A percentile compares a stretch with the other conserved stretches of the same genome.
These are phyloP conservation scores for Zootoca vivipara DNA, from an alignment of 2,113 vertebrate genomes.

Conservation along the genomic window DNA sequence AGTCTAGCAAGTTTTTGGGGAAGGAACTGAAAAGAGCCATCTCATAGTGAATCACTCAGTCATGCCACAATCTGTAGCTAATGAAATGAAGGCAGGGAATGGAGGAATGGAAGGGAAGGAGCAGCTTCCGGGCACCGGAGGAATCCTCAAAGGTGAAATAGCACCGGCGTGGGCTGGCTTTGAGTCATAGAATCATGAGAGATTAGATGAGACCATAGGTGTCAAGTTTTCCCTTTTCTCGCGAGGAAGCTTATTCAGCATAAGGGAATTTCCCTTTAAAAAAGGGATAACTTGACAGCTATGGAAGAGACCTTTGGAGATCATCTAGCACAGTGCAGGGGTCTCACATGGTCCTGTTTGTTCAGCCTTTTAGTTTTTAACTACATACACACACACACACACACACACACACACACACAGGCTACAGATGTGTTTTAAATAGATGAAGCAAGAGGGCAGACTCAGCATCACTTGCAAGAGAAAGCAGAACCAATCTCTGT, in stretches of 20 bases:
- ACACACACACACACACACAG: too few species aligned
- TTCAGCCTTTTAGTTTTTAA: background rate
- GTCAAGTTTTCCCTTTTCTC: too few species aligned
- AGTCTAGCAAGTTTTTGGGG: slow-evolving; percentile 46
- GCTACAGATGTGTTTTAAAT: background rate
- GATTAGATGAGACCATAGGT: too few species aligned
- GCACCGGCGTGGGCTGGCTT: background rate
- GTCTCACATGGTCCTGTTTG: background rate
- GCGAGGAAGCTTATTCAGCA: too few species aligned
- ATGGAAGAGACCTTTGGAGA: background rate
- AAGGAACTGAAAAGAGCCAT: slow-evolving; percentile 57
- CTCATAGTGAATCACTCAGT: slow-evolving; percentile 62
- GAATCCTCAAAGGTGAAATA: background rate
- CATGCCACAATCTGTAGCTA: slow-evolving; percentile 39
- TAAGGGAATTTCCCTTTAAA: too few species aligned
- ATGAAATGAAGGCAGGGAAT: background rate
- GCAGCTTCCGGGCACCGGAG: background rate
- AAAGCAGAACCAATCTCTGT: too few species aligned
- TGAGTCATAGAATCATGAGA: too few species aligned
- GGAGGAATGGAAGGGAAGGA: background rate
- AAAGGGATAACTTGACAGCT: too few species aligned
- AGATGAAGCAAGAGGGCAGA: background rate
- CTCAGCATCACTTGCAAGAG: background rate
- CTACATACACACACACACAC: too few species aligned
- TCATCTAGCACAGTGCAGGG: background rate